Evolutionary conservation across 2,113 vertebrate species (phyloP).

Genomic region (Columba livia): DNA sequence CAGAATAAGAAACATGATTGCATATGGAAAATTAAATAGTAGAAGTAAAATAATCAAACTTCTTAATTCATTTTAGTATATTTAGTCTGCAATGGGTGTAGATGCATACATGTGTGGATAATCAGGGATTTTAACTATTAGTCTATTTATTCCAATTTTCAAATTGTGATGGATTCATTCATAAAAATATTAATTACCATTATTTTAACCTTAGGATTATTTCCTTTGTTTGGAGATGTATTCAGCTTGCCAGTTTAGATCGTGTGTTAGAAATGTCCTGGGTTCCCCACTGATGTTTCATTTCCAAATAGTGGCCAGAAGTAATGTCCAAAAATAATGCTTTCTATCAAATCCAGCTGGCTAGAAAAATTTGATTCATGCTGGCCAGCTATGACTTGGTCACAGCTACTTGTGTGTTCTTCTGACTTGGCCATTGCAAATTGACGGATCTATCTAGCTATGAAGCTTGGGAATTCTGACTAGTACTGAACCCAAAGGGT

Average conservation of each 20-base stretch:
- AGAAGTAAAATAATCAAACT: background rate
- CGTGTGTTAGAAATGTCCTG: background rate
- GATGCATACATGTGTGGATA: background rate
- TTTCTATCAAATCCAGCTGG: background rate
- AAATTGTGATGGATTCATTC: background rate
- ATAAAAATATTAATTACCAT: background rate
- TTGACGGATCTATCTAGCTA: background rate
- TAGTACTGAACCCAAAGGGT: background rate
- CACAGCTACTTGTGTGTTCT: background rate
- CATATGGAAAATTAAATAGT: background rate
- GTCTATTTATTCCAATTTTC: background rate
- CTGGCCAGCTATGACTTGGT: background rate
- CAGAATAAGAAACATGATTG: background rate
- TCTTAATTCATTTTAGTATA: background rate
- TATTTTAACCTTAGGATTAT: background rate
- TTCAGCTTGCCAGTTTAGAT: background rate
- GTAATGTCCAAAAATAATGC: background rate
- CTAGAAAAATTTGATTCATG: background rate
- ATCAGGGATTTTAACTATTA: background rate
- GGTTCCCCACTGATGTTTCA: background rate
- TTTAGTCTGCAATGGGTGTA: background rate
- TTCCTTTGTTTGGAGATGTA: background rate
- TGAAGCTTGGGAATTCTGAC: background rate
- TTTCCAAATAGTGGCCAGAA: background rate
- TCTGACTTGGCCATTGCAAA: background rate